Evolutionary conservation across 2,797 vertebrate genomes (phyloP).

Genomic region (Microctenopoma stevenorrisi): DNA sequence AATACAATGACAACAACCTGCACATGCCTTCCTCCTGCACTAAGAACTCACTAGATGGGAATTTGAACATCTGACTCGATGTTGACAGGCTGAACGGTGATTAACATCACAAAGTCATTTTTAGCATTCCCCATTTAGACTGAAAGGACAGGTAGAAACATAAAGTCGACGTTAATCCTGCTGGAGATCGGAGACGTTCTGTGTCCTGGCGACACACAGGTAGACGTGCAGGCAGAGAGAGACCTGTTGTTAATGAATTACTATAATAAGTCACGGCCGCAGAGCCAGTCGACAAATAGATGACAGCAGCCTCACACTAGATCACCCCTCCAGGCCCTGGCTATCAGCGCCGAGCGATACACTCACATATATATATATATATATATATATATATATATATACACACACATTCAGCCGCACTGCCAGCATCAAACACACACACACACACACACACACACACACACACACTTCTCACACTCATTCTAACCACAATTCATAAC

Average conservation of each 20-base stretch:
- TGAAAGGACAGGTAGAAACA: background rate
- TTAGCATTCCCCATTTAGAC: background rate
- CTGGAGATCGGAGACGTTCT: constrained; percentile 13
- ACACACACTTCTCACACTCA: too few species aligned
- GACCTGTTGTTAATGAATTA: constrained; percentile 41
- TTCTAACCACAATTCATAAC: background rate
- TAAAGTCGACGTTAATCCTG: constrained; percentile 9
- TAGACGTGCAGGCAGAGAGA: constrained; percentile 6
- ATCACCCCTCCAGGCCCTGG: constrained; percentile 46
- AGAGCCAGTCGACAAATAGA: constrained; percentile 45
- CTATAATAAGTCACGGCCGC: constrained; percentile 41
- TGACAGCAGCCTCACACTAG: constrained; percentile 51
- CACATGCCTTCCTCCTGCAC: too few species aligned
- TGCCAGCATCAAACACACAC: background rate
- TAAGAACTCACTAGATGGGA: too few species aligned
- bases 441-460: constrained; percentile 4
- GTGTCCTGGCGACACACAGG: constrained; percentile 7
- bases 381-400: too few species aligned
- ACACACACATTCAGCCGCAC: background rate
- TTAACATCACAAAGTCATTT: background rate
- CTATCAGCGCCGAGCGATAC: constrained; percentile 52
- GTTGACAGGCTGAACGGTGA: background rate
- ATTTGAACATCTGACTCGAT: too few species aligned
- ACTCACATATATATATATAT: background rate
- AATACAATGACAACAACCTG: too few species aligned